Evolutionary conservation across 2,113 vertebrate genomes (phyloP), one percentile per base, ranked within the genome.

Genomic region (Pluvialis apricaria): DNA sequence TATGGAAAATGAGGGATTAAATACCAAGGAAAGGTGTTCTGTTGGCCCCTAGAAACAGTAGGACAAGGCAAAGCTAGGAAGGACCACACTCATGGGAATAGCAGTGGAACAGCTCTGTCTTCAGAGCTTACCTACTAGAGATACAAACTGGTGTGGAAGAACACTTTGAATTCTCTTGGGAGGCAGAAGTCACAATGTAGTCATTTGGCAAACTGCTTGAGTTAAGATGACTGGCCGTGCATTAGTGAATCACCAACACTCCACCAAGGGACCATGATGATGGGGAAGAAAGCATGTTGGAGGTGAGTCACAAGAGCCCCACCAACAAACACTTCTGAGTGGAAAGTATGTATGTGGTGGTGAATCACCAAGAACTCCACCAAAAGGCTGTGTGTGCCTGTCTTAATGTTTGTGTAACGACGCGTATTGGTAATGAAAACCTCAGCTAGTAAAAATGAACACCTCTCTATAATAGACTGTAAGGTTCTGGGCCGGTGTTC

Each of bases 301-400:
- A 95, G 62, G 79, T 97, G 96, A 96, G 81, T 97, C 96, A 97
- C 82, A 82, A 10, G 62, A 45, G 87, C 92, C 84, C 90, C 88
- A 92, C 94, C 94, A 94, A 34, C 90, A 96, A 79, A 85, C 31
- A 10, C 4, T 94, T 94, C 78, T 90, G 82, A 92, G 62, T 83
- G 96, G 96, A 97, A 96, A 96, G 45, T 88, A 80, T 92, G 90
- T 90, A 80, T 28, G 79, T 47, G 38, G 85, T 82, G 69, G 38
- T 97, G 96, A 96, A 88, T 97, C 96, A 97, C 79, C 38, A 84
- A 26, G 40, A 65, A 34, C 92, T 92, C 96, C 90, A 92, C 92
- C 93, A 95, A 71, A 88, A 65, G 68, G 93, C 80, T 86, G 32
- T 55, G 61, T 89, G 16, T 78, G 87, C 84, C 55, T 88, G 91